Conservation (phyloP, 2,888 invertebrate species). For the Micropterix aruncella region DNA sequence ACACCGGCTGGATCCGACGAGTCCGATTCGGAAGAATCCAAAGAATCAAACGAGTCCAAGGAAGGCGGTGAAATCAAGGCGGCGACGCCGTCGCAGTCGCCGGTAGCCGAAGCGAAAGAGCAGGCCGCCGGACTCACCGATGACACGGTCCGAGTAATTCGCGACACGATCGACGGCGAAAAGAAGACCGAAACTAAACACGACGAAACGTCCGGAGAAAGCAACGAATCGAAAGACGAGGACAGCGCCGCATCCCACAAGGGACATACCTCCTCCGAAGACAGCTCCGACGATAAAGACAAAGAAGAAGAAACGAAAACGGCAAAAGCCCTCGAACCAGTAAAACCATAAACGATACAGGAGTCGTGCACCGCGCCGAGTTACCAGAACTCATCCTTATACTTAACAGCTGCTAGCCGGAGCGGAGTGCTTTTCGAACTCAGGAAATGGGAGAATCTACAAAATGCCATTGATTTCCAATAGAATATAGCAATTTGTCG, state of each 20-base stretch:
- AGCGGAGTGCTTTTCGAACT: not conserved
- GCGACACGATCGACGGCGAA: constrained; percentile 26
- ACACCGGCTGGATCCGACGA: constrained; percentile 17
- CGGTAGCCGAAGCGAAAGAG: constrained; percentile 9
- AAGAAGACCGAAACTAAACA: constrained; percentile 14
- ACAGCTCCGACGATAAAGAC: constrained; percentile 3
- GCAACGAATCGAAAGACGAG: constrained; percentile 5
- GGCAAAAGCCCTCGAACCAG: constrained; percentile 2
- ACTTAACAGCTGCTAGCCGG: not conserved
- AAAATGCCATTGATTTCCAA: not conserved
- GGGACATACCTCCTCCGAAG: constrained; percentile 12
- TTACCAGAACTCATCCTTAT: not conserved
- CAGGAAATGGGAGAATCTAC: no score
- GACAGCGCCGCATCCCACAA: constrained; percentile 1
- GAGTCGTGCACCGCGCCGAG: not conserved
- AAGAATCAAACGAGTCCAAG: constrained; percentile 9
- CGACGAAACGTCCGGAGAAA: constrained; percentile 3
- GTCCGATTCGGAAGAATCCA: constrained; percentile 14
- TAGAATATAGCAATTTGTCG: no score
- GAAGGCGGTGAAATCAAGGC: constrained; percentile 13
- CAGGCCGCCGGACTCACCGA: constrained; percentile 13
- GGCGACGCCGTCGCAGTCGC: constrained; percentile 11
- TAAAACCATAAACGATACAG: not conserved
- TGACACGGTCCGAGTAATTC: constrained; percentile 23
- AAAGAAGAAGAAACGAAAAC: constrained; percentile 12